Conservation (phyloP, 2,113 vertebrate species). For the Pangasianodon hypophthalmus region DNA sequence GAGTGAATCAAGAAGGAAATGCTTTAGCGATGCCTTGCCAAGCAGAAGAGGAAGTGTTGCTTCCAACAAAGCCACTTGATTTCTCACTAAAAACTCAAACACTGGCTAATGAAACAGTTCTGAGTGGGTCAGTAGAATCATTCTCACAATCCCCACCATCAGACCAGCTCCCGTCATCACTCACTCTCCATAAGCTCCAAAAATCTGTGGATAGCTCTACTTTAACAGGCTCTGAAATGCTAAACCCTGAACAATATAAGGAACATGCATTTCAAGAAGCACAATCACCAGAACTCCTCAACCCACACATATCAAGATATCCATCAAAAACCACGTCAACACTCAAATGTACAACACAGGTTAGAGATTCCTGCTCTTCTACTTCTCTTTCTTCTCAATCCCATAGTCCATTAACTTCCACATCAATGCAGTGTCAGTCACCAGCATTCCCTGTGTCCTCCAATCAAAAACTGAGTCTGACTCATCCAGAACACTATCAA, state of each 20-base stretch:
- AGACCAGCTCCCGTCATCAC: background rate
- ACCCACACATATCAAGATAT: background rate
- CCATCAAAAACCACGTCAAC: background rate
- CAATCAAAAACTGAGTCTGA: background rate
- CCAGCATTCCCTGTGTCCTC: background rate
- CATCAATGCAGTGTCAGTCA: background rate
- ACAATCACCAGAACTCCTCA: background rate
- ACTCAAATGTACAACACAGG: background rate
- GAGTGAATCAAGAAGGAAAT: constrained; percentile 11
- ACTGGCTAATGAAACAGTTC: background rate
- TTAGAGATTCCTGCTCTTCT: background rate
- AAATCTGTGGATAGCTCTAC: background rate
- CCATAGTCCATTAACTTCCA: background rate
- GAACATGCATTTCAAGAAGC: background rate
- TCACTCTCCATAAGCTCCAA: constrained; percentile 10
- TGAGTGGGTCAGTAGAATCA: background rate
- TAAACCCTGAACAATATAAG: background rate
- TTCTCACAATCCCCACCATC: background rate
- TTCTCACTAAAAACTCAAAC: background rate
- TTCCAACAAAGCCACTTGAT: background rate
- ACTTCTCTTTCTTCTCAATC: background rate
- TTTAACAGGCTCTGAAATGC: constrained; percentile 17
- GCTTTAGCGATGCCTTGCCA: background rate
- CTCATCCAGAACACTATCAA: background rate
- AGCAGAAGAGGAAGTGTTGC: background rate